phyloP scores from a whole-genome alignment of 2,797 vertebrate species.

The Mormyrops attenuatus region DNA sequence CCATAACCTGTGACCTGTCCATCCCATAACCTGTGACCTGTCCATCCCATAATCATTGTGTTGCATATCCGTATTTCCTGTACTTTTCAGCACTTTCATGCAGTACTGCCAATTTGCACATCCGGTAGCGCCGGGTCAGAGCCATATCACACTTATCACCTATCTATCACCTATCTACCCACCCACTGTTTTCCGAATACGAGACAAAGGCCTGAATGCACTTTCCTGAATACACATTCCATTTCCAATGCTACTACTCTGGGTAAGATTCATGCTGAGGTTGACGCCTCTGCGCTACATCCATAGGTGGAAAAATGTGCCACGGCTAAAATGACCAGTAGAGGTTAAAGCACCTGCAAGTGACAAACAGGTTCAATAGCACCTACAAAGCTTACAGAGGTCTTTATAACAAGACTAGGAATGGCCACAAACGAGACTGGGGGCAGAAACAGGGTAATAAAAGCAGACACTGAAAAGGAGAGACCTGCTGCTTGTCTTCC shows the following conservation, averaged over 20 bases:
- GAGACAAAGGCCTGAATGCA: no score
- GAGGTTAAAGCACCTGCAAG: not conserved
- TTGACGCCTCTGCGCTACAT: not conserved
- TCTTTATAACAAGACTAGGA: not conserved
- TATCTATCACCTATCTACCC: not conserved
- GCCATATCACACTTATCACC: not conserved
- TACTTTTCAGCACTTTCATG: not conserved
- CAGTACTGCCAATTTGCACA: not conserved
- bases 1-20: no score
- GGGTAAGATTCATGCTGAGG: not conserved
- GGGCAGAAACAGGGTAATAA: not conserved
- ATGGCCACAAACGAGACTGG: not conserved
- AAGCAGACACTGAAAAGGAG: not conserved
- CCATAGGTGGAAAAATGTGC: not conserved
- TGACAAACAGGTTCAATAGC: not conserved
- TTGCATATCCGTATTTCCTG: not conserved
- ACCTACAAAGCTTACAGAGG: not conserved
- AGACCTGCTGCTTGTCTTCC: constrained; percentile 24
- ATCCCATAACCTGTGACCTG: no score
- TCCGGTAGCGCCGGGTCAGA: not conserved
- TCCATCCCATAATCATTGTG: not conserved
- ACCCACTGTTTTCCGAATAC: no score
- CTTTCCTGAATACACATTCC: not conserved
- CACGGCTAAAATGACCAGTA: not conserved
- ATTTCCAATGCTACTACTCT: not conserved